Conservation (phyloP, 2,797 vertebrate species). For the Lepus townsendii region DNA sequence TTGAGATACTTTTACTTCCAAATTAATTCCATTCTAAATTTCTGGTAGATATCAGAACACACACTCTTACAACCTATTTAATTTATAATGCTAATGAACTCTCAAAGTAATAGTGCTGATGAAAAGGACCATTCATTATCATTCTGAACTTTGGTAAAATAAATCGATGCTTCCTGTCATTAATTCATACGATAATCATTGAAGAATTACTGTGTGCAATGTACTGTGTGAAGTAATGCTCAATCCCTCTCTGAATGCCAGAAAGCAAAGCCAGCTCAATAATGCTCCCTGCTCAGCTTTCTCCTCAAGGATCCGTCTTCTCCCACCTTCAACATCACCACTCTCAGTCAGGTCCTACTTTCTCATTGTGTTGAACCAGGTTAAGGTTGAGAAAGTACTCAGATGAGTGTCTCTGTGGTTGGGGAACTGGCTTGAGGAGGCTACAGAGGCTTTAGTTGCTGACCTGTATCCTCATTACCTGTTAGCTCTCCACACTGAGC, state of each 20-base stretch:
- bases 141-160: constrained; percentile 12
- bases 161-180: neutral
- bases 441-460: neutral
- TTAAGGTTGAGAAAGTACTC: neutral
- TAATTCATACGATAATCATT: neutral
- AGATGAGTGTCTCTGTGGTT: neutral
- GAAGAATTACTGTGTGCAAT: neutral
- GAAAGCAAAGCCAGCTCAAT: neutral
- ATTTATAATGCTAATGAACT: constrained; percentile 2
- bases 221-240: neutral
- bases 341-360: neutral
- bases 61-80: neutral
- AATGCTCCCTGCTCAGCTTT: neutral
- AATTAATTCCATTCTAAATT: neutral
- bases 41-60: constrained; percentile 8
- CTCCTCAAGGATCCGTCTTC: neutral
- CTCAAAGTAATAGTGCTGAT: neutral
- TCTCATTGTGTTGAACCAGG: neutral
- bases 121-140: neutral
- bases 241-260: neutral
- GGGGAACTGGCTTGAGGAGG: neutral
- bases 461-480: neutral
- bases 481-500: neutral
- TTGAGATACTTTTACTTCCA: neutral
- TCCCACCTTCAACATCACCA: neutral